Conservation (phyloP, 2,113 vertebrate genomes). For the Toxotes jaculatrix region DNA sequence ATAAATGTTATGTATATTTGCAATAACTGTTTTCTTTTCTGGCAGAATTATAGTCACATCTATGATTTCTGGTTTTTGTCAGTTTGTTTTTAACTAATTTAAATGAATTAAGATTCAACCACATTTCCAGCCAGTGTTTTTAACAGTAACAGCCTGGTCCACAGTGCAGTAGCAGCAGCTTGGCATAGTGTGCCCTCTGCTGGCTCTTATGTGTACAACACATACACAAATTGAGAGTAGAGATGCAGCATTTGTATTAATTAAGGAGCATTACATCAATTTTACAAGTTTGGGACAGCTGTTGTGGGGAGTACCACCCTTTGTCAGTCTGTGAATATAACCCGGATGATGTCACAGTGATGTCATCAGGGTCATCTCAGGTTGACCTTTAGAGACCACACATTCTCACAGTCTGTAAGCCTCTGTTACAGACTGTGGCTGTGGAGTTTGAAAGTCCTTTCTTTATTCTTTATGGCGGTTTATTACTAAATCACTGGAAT, state of each 20-base stretch:
- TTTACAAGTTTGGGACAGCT: not conserved
- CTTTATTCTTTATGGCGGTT: not conserved
- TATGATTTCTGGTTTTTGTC: not conserved
- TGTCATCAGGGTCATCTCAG: not conserved
- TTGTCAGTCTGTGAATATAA: too few species aligned
- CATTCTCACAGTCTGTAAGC: not conserved
- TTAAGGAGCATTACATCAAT: not conserved
- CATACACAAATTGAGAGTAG: not conserved
- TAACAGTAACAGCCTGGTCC: not conserved
- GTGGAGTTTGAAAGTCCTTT: not conserved
- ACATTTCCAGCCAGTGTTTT: not conserved
- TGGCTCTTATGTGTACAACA: conserved; percentile 27
- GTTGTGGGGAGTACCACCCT: too few species aligned
- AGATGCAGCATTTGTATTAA: not conserved
- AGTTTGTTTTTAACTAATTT: not conserved
- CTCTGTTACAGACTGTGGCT: not conserved
- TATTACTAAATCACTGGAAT: not conserved
- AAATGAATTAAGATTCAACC: not conserved
- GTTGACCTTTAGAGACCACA: not conserved
- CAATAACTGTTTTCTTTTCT: not conserved
- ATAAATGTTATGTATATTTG: not conserved
- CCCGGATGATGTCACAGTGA: too few species aligned
- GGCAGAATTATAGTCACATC: not conserved
- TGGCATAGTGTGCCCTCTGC: conserved; percentile 47
- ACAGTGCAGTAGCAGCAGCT: not conserved